Base-by-base conservation (phyloP, 2,888 invertebrate genomes). In the Rotaria macrura region DNA sequence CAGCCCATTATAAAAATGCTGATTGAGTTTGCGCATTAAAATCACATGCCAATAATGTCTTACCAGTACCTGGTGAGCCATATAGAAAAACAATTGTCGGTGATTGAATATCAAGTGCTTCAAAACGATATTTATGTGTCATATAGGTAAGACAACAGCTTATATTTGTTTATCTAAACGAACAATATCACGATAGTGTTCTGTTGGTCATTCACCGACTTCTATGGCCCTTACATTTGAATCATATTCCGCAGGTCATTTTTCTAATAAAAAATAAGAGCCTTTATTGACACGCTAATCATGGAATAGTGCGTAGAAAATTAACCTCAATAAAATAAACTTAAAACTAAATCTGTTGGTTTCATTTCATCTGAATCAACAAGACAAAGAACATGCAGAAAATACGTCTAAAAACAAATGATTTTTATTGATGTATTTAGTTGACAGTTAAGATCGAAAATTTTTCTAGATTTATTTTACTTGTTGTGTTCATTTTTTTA, bases 11-110 rank as follows among this genome's bases (percentile, higher is more conserved):
- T 85, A 99, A 92, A 92, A 99, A 99, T 0, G 99, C 98, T 0
- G 97, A 98, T 92, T 99, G 99, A 25, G 99, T 99, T 92, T 99
- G 98, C 0, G 99, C 99, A 84, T 99, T 99, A 90, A 98, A 99
- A 0, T 99, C 99, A 90, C 98, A 93, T 4, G 99, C 99, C 89
- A 99, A 92, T 88, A 99, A 92, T 0, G 98, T 99, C 92, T 99
- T 99, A 84, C 96, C 96, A 0, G 96, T 96, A 85, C 97, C 97
- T 1, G 96, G 96, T 9, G 96, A 95, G 0, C 96, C 96, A 89
- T 96, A 96, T 34, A 96, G 91, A 17, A 96, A 92, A 10, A 96
- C 96, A 79, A 85, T 95, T 92, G 99, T 99, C 0, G 99, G 99
- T 57, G 99, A 99, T 90, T 98, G 97, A 89, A 99, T 98, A 85